phyloP scores from a whole-genome alignment of 2,113 vertebrate genomes.

The Nothoprocta perdicaria region DNA sequence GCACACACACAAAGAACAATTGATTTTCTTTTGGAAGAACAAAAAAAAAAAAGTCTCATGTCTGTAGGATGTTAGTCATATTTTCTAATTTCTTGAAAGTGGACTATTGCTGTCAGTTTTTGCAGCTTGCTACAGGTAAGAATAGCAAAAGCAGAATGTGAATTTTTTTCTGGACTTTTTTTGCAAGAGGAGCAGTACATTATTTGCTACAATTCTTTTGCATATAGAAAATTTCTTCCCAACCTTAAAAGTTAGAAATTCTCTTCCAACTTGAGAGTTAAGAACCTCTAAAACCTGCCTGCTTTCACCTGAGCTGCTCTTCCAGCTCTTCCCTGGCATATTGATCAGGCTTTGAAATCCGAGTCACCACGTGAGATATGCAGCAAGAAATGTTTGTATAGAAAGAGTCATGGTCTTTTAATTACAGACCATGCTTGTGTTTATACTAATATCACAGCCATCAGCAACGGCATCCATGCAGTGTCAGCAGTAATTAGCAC shows the following conservation, averaged over 20 bases:
- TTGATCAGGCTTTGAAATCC: slow-evolving; percentile 39
- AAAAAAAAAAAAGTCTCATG: not conserved
- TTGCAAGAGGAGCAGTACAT: not conserved
- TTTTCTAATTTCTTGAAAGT: not conserved
- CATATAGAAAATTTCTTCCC: not conserved
- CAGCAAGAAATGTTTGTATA: slow-evolving; percentile 55
- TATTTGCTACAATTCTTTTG: not conserved
- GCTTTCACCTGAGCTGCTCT: slow-evolving; percentile 28
- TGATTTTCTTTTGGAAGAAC: not conserved
- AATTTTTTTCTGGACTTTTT: not conserved
- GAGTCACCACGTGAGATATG: not conserved
- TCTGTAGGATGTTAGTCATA: not conserved
- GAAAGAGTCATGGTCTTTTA: slow-evolving; percentile 64
- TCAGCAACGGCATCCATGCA: slow-evolving; percentile 70
- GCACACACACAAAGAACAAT: not conserved
- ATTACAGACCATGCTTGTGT: slow-evolving; percentile 43
- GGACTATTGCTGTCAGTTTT: not conserved
- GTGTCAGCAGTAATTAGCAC: slow-evolving; percentile 68
- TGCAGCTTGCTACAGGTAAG: not conserved
- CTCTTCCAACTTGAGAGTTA: not conserved
- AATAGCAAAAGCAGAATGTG: not conserved
- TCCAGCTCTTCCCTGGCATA: slow-evolving; percentile 22
- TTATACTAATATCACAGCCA: slow-evolving; percentile 61
- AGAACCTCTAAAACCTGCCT: not conserved
- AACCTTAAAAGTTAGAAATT: not conserved